Evolutionary conservation across 2,888 invertebrate species (phyloP), one percentile per base, ranked within the genome.

Genomic region (Drosophila bunnanda): DNA sequence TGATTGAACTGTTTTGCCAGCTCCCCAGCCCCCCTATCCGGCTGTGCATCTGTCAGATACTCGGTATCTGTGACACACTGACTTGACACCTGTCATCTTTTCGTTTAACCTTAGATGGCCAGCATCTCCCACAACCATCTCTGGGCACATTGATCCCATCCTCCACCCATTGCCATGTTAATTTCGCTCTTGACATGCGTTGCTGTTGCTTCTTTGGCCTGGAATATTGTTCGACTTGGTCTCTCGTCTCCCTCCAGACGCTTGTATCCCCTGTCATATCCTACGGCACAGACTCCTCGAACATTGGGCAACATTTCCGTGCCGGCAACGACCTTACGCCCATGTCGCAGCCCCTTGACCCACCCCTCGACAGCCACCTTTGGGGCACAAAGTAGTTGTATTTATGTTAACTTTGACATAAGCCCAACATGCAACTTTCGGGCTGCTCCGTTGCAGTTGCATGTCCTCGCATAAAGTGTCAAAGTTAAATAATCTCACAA

Each of bases 61-160:
- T 57, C 13, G 46, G 73, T 57, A 38, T 71, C 71, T 72, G 15
- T 75, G 76, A 75, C 69, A 66, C 79, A 61, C 65, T 78, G 71
- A 86, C 77, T 79, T 89, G 88, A 87, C 89, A 89, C 82, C 89
- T 89, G 89, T 88, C 88, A 88, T 88, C 88, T 89, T 88, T 89
- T 80, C 79, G 82, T 86, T 80, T 72, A 76, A 86, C 79, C 79
- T 75, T 72, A 38, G 73, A 39, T 55, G 55, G 54, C 15, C 50
- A 30, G 39, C 44, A 52, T 28, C 30, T 13, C 41, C 34, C 17
- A 25, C 52, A 15, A 22, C 52, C 30, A 9, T 4, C 32, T 32
- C 9, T 2, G 32, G 10, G 10, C 32, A 3, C 32, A 32, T 12
- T 25, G n/a, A 6, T 2, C 10, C 34, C 15, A 6, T 28, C 9